These are phyloP conservation scores for Halocaridina rubra DNA, from an alignment of 2,888 invertebrate species.

Conservation along the genomic window DNA sequence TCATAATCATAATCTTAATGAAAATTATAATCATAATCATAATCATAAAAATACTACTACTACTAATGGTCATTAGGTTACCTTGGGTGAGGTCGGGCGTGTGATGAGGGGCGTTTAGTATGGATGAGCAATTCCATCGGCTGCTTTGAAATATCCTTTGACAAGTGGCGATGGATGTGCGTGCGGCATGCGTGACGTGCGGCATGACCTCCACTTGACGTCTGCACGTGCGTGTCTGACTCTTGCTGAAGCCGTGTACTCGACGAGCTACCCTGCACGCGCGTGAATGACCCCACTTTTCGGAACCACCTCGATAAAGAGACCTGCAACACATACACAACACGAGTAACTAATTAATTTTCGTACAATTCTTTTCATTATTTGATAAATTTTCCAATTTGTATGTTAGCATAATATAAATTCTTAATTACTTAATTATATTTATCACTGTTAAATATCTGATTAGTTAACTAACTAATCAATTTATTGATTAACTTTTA, in stretches of 20 bases:
- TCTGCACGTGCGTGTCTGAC: slow-evolving; percentile 42
- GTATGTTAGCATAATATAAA: no score
- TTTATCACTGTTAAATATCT: no score
- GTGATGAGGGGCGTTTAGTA: slow-evolving; percentile 78
- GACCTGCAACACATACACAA: no score
- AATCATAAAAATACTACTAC: no score
- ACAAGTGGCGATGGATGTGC: slow-evolving; percentile 70
- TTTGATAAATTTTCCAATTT: no score
- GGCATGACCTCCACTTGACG: slow-evolving; percentile 51
- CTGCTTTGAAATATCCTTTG: slow-evolving; percentile 78
- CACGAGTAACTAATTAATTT: no score
- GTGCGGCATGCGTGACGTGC: slow-evolving; percentile 33
- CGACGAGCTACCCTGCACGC: slow-evolving; percentile 30
- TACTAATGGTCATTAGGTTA: slow-evolving; percentile 67
- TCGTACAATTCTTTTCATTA: no score
- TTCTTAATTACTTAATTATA: no score
- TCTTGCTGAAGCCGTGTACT: slow-evolving; percentile 37
- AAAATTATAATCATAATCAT: not conserved
- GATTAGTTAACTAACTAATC: no score
- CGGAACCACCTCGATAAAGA: slow-evolving; percentile 34
- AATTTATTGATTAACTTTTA: no score
- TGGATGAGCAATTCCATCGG: slow-evolving; percentile 86
- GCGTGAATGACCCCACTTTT: slow-evolving; percentile 35
- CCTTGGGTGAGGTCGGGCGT: slow-evolving; percentile 84
- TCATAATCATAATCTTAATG: not conserved